Evolutionary conservation across 2,113 vertebrate species (phyloP), one percentile per base, ranked within the genome.

Genomic region (Dryoscopus gambensis): DNA sequence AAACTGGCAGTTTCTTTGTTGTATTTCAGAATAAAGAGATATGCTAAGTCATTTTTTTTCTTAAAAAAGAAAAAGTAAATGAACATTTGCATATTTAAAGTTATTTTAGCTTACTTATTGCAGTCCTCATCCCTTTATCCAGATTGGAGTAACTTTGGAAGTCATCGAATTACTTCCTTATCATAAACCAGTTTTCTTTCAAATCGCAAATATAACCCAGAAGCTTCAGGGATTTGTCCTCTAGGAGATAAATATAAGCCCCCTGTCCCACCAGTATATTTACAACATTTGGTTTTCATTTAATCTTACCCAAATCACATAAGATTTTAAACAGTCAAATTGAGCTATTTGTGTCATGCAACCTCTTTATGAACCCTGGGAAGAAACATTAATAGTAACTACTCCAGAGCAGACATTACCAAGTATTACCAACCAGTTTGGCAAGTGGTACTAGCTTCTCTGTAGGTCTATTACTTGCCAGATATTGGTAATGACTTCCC

Each of bases 41-140:
- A 30, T 3, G 5, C 5, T n/a, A 57, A 62, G 55, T 8, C 2
- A 5, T 33, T 62, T 47, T 7, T 39, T 57, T 60, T 2, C 0
- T 5, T 3, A 1, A 16, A 63, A 63, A 46, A 56, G 20, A 75
- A 59, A 46, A 62, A 75, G 15, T 46, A 65, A 62, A 65, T 33
- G 0, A 56, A 23, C 7, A 63, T 39, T 69, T 64, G 25, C 8
- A 84, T 15, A 59, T 84, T 46, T 59, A 11, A 71, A 49, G 15
- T 35, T 4, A 37, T 35, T 89, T 65, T 30, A 50, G 27, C 23
- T 84, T 27, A 49, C 42, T 87, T 69, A 57, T 49, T 85, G 31
- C 40, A 39, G 18, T 55, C 10, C 16, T 74, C 5, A 23, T 15
- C 21, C 23, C 37, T 84, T 81, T 70, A 25, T 31, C 50, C 59